Evolutionary conservation across 2,113 vertebrate genomes (phyloP).

Genomic region (Coturnix japonica): DNA sequence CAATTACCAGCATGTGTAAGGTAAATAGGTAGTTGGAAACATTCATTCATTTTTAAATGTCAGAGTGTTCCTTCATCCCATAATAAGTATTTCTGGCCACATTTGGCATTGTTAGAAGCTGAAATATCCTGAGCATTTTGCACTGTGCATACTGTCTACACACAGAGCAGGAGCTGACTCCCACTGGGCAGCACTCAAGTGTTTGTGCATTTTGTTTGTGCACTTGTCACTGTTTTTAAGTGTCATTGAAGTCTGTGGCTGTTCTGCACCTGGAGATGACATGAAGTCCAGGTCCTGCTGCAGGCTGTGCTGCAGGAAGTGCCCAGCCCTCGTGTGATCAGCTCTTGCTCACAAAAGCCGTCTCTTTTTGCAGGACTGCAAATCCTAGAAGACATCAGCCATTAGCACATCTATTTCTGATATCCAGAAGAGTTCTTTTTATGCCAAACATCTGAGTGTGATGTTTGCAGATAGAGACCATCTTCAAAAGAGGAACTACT

Average conservation of each 20-base stretch:
- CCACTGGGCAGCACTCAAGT: background rate
- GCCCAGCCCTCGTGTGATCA: rapidly evolving
- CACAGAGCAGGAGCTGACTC: background rate
- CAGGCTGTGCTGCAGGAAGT: background rate
- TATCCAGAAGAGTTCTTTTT: background rate
- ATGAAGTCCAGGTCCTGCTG: background rate
- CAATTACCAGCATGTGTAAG: background rate
- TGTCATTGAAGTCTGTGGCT: background rate
- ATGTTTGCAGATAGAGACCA: background rate
- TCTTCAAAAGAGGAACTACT: background rate
- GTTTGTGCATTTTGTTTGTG: background rate
- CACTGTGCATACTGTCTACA: rapidly evolving
- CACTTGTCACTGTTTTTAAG: background rate
- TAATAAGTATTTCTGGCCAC: background rate
- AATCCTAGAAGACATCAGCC: background rate
- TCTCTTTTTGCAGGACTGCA: background rate
- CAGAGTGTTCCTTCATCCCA: background rate
- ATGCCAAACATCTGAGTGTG: background rate
- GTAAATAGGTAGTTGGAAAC: background rate
- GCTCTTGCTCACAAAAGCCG: background rate
- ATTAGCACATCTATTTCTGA: background rate
- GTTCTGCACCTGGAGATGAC: background rate
- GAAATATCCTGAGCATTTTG: background rate
- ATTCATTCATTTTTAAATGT: background rate
- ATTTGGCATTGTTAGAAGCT: background rate